Evolutionary conservation across 2,797 vertebrate genomes (phyloP).

Genomic region (Ptychobarbus kaznakovi): DNA sequence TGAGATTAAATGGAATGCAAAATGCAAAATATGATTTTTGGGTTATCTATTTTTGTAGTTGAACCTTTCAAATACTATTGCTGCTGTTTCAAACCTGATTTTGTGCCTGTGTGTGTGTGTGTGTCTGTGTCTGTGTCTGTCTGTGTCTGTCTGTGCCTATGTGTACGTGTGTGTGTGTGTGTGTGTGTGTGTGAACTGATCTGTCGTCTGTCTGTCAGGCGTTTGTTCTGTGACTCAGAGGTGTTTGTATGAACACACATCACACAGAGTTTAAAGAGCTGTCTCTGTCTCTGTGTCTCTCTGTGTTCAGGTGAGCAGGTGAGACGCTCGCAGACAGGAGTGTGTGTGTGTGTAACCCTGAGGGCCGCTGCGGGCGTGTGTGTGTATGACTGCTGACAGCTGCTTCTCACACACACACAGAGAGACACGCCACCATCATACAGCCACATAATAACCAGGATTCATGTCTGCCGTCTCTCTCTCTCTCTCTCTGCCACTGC

Average conservation of each 20-base stretch:
- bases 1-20: too few species aligned
- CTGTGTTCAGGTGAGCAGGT: constrained; percentile 37
- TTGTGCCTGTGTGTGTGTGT: background rate
- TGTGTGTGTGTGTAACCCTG: background rate
- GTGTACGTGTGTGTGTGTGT: background rate
- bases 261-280: constrained; percentile 16
- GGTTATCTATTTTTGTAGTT: too few species aligned
- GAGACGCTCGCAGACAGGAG: constrained; percentile 10
- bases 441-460: constrained; percentile 82
- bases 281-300: background rate
- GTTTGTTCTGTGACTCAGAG: constrained; percentile 18
- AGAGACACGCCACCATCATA: background rate
- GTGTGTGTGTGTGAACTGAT: background rate
- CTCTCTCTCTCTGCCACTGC: constrained; percentile 82
- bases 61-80: too few species aligned
- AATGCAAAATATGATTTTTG: too few species aligned
- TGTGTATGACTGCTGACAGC: constrained; percentile 16
- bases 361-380: background rate
- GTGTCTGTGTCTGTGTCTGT: background rate
- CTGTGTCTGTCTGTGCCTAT: too few species aligned
- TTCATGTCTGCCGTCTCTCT: constrained; percentile 6
- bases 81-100: background rate
- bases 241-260: constrained; percentile 17
- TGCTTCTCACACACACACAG: constrained; percentile 28
- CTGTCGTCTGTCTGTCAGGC: background rate